Evolutionary conservation across 2,113 vertebrate species (phyloP).

Genomic region (Muscicapa adusta): DNA sequence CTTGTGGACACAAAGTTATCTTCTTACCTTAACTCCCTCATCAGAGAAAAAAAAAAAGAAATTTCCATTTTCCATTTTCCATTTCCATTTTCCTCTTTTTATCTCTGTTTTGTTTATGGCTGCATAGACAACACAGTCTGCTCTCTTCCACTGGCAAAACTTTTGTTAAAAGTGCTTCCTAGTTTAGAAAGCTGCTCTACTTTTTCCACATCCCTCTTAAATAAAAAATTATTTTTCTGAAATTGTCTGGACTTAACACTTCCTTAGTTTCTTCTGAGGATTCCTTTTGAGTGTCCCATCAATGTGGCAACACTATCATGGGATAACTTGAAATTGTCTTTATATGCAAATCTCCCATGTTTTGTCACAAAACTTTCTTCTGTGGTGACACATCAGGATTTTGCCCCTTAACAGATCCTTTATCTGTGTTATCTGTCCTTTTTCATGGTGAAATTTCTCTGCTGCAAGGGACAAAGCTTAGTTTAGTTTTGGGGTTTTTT

Average conservation of each 20-base stretch:
- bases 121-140: neutral
- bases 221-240: neutral
- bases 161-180: neutral
- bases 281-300: neutral
- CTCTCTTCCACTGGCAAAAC: neutral
- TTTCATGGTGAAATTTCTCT: neutral
- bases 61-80: too few relatives aligned
- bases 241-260: neutral
- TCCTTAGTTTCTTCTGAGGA: neutral
- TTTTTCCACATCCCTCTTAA: neutral
- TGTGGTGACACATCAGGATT: neutral
- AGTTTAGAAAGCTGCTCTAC: neutral
- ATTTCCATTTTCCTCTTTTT: neutral
- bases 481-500: neutral
- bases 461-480: neutral
- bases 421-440: neutral
- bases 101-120: neutral
- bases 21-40: neutral
- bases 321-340: neutral
- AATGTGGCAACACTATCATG: fast-evolving
- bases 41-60: neutral
- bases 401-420: neutral
- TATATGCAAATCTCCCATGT: neutral
- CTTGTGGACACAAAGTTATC: neutral
- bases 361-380: neutral